These are phyloP conservation scores for Prostheceraeus crozeri DNA, from an alignment of 2,888 invertebrate genomes.

Conservation along the genomic window DNA sequence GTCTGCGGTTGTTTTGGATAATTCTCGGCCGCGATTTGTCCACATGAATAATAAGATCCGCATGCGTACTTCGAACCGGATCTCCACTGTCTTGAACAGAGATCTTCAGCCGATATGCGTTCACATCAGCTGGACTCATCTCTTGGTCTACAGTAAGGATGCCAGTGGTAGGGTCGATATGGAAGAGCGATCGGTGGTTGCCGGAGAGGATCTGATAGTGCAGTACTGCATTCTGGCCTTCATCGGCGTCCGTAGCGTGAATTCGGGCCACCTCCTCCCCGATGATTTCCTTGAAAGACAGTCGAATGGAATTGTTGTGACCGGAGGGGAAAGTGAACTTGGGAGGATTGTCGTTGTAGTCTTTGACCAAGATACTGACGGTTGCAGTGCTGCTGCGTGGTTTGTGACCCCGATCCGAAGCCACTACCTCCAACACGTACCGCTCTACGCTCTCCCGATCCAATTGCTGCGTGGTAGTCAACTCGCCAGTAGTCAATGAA, in stretches of 20 bases:
- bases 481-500: slow-evolving; percentile 2
- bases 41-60: slow-evolving; percentile 16
- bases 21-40: slow-evolving; percentile 5
- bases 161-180: slow-evolving; percentile 1
- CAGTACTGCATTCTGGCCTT: background rate
- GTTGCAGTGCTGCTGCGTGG: background rate
- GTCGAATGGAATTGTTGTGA: background rate
- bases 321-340: slow-evolving; percentile 12
- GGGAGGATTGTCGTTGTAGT: background rate
- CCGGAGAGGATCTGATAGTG: slow-evolving; percentile 5
- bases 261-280: slow-evolving; percentile 7
- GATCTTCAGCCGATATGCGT: background rate
- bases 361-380: slow-evolving; percentile 1
- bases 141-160: background rate
- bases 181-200: background rate
- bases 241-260: background rate
- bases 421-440: background rate
- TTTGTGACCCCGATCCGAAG: background rate
- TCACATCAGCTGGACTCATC: background rate
- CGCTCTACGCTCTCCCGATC: slow-evolving; percentile 2
- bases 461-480: background rate
- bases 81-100: slow-evolving; percentile 1
- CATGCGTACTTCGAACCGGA: background rate
- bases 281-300: background rate
- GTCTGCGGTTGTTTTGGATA: background rate